A percentile compares a stretch with the other conserved stretches of the same genome.
phyloP scores from a whole-genome alignment of 2,797 vertebrate genomes.

The Melanotaenia boesemani region DNA sequence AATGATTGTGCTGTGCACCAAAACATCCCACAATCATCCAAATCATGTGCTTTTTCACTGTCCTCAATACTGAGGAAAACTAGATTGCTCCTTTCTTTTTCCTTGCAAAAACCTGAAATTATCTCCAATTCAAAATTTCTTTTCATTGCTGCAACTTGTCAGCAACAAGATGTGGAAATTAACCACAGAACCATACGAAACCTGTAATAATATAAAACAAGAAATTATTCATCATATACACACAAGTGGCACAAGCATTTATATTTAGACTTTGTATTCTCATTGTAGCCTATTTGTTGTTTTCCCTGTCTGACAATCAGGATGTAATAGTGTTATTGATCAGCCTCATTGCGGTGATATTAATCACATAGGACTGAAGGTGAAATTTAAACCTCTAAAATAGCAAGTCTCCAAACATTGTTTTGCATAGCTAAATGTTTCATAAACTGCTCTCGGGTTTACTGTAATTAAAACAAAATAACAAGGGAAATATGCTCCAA shows the following conservation, averaged over 20 bases:
- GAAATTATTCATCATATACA: background rate
- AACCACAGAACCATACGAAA: background rate
- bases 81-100: no score
- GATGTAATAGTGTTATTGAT: background rate
- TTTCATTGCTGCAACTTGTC: background rate
- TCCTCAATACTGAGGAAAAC: no score
- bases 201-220: background rate
- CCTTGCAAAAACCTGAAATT: no score
- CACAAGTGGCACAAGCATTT: background rate
- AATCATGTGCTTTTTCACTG: no score
- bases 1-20: no score
- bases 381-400: background rate
- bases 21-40: no score
- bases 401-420: background rate
- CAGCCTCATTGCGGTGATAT: background rate
- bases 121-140: background rate
- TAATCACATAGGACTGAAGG: background rate
- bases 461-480: background rate
- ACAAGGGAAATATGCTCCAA: background rate
- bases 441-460: background rate
- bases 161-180: background rate
- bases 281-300: background rate
- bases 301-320: background rate
- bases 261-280: background rate
- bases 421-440: background rate